Conservation (phyloP, 1,140 invertebrate genomes). For the Temnothorax nylanderi region DNA sequence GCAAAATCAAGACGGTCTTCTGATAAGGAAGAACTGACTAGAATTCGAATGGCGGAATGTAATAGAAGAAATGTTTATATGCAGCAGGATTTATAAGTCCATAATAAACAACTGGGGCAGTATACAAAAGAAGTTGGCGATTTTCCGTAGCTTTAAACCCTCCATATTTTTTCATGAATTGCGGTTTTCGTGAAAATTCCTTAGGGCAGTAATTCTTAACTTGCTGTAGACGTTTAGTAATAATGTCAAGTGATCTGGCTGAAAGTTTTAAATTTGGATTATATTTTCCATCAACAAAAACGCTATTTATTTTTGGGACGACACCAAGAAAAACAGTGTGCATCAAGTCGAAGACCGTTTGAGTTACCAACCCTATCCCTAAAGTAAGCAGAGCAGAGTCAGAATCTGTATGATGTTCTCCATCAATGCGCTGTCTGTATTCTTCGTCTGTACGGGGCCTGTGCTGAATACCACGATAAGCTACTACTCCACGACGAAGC, state of each 20-base stretch:
- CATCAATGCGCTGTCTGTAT: background rate
- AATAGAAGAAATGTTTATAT: constrained; percentile 1
- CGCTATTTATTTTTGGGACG: constrained; percentile 15
- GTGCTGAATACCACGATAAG: constrained; percentile 12
- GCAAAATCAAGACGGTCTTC: constrained; percentile 19
- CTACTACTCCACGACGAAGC: constrained; percentile 14
- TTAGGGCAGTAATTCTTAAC: background rate
- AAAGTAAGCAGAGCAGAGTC: background rate
- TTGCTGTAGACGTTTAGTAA: constrained; percentile 1
- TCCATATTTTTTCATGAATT: constrained; percentile 24
- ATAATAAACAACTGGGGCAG: background rate
- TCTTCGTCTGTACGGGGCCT: background rate
- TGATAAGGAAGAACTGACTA: background rate
- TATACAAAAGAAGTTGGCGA: constrained; percentile 2
- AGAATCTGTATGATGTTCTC: constrained; percentile 14
- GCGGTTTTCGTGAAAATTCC: constrained; percentile 17
- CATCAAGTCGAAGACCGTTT: background rate
- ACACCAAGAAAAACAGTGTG: constrained; percentile 1
- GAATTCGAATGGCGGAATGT: background rate
- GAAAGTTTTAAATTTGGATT: constrained; percentile 20
- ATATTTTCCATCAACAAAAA: constrained; percentile 17
- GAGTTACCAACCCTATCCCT: background rate
- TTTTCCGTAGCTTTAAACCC: constrained; percentile 18
- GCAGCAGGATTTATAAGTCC: constrained; percentile 9
- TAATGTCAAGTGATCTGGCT: background rate